These are phyloP conservation scores for Acrossocheilus fasciatus DNA, from an alignment of 2,797 vertebrate species.

Conservation along the genomic window DNA sequence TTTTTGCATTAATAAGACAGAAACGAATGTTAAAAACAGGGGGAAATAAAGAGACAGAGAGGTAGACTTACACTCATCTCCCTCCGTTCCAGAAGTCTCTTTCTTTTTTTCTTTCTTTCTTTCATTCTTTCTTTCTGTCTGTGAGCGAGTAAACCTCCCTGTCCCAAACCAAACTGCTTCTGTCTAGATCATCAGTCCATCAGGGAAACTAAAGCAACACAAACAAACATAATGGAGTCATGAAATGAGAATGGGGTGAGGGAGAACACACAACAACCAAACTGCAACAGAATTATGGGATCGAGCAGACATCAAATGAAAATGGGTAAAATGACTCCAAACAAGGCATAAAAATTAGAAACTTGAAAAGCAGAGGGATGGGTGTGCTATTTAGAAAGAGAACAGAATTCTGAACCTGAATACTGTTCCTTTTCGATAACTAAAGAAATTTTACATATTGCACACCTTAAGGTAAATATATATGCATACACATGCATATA, in stretches of 20 bases:
- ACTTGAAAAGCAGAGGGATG: not conserved
- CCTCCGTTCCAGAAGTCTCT: constrained; percentile 26
- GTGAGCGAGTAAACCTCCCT: constrained; percentile 46
- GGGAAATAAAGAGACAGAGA: constrained; percentile 19
- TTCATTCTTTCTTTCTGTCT: constrained; percentile 45
- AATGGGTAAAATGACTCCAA: constrained; percentile 39
- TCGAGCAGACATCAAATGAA: constrained; percentile 38
- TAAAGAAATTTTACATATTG: not conserved
- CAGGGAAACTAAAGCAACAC: constrained; percentile 61
- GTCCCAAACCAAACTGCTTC: constrained; percentile 55
- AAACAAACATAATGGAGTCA: constrained; percentile 60
- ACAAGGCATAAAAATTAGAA: constrained; percentile 5
- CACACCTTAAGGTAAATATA: not conserved
- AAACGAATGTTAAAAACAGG: not conserved
- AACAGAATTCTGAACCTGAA: not conserved
- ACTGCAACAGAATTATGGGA: constrained; percentile 37
- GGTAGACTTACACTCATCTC: constrained; percentile 50
- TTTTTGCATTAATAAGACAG: not conserved
- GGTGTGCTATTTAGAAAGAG: not conserved
- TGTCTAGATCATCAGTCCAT: constrained; percentile 50
- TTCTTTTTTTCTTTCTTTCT: constrained; percentile 43
- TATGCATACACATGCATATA: not conserved
- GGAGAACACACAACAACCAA: constrained; percentile 46
- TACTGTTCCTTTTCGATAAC: not conserved
- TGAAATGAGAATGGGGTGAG: constrained; percentile 59